Conservation (phyloP, 2,888 invertebrate species). For the Griposia aprilina region DNA sequence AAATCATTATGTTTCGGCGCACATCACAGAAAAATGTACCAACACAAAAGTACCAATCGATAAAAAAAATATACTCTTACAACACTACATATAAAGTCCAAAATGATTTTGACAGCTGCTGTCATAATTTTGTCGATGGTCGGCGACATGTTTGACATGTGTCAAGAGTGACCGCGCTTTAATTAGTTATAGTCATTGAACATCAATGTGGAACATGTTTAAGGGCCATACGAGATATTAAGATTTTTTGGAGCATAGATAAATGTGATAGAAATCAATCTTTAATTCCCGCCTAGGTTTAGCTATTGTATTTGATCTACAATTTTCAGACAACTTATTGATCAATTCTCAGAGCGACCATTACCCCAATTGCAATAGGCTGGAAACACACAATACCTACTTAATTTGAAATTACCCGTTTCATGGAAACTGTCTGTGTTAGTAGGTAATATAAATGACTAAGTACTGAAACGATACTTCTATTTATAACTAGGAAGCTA, state of each 20-base stretch:
- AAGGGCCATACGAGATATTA: conserved; percentile 46
- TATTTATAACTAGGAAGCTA: neutral
- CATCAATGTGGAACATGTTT: conserved; percentile 66
- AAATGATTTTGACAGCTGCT: conserved; percentile 59
- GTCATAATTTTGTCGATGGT: conserved; percentile 59
- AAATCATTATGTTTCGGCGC: conserved; percentile 66
- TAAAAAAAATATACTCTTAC: conserved; percentile 52
- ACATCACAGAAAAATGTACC: conserved; percentile 65
- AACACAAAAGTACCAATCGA: conserved; percentile 29
- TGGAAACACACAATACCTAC: neutral
- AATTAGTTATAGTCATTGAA: conserved; percentile 82
- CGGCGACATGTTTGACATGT: conserved; percentile 83
- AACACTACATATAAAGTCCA: conserved; percentile 59
- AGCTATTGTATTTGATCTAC: neutral
- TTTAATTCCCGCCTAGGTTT: neutral
- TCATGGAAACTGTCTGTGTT: neutral
- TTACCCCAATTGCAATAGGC: neutral
- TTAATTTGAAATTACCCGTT: neutral
- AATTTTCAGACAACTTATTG: neutral
- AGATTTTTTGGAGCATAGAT: neutral
- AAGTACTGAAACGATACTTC: neutral
- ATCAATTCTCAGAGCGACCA: neutral
- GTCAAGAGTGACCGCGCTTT: conserved; percentile 81
- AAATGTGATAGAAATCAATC: neutral
- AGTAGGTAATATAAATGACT: neutral